Conservation (phyloP, 2,797 vertebrate genomes). For the Poeciliopsis gracilis region DNA sequence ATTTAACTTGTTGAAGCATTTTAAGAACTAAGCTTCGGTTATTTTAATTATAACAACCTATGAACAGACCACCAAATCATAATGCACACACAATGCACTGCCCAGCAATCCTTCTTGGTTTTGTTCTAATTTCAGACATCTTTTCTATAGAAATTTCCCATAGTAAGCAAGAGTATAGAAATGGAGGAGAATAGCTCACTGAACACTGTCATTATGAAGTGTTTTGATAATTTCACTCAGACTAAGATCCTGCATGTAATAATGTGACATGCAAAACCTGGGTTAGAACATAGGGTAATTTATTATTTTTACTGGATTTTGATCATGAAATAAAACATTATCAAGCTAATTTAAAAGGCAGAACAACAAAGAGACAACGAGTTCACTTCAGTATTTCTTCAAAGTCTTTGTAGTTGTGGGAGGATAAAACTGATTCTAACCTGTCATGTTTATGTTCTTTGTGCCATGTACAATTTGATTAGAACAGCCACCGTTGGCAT, state of each 20-base stretch:
- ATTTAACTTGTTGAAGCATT: background rate
- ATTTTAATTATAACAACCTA: background rate
- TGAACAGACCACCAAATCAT: background rate
- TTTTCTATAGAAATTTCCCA: background rate
- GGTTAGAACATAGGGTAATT: background rate
- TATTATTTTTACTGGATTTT: background rate
- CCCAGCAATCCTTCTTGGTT: background rate
- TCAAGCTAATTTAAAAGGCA: background rate
- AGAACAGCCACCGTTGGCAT: background rate
- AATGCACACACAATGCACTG: background rate
- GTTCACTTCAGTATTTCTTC: background rate
- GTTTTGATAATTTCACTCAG: background rate
- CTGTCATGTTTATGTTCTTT: background rate
- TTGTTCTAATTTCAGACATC: background rate
- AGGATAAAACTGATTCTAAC: conserved; percentile 1
- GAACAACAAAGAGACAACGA: background rate
- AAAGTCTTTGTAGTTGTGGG: background rate
- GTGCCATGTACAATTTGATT: background rate
- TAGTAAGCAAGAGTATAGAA: background rate
- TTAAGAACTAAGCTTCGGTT: background rate
- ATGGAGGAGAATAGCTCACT: background rate
- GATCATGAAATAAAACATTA: background rate
- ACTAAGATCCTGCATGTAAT: background rate
- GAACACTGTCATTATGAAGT: background rate
- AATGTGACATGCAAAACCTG: background rate